These are phyloP conservation scores for Himalopsyche phryganea DNA, from an alignment of 1,140 invertebrate species.

Conservation along the genomic window DNA sequence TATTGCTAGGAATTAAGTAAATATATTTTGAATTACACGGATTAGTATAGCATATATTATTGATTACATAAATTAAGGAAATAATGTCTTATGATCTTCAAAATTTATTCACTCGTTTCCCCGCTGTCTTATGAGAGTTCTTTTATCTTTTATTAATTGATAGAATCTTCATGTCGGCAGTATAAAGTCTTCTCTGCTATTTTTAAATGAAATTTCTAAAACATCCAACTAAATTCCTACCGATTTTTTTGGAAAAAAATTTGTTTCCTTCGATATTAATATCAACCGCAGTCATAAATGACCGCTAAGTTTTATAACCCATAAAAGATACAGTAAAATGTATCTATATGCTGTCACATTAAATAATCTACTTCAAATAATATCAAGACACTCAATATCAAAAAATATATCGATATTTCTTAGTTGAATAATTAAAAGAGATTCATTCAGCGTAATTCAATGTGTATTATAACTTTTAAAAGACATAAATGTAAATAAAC, in stretches of 20 bases:
- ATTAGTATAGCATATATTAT: conserved; percentile 23
- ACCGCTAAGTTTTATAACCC: too few species aligned
- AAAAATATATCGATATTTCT: too few species aligned
- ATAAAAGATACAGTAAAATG: too few species aligned
- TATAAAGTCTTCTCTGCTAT: conserved; percentile 1
- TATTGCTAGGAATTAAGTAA: conserved; percentile 18
- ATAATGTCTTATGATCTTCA: conserved; percentile 36
- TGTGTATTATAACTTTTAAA: too few species aligned
- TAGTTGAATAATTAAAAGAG: too few species aligned
- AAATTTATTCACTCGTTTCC: conserved; percentile 24
- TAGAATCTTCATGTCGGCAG: background rate
- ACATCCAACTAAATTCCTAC: background rate
- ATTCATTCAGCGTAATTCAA: too few species aligned
- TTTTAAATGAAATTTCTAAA: background rate
- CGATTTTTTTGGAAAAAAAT: background rate
- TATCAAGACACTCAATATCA: background rate
- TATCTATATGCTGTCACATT: too few species aligned
- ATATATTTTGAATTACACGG: conserved; percentile 34
- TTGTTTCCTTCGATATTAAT: too few species aligned
- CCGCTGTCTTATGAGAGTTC: background rate
- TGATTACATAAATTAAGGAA: conserved; percentile 25
- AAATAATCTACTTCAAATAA: too few species aligned
- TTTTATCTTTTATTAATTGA: too few species aligned
- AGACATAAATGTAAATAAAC: too few species aligned
- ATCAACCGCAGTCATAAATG: too few species aligned